These are phyloP conservation scores for Columba livia DNA, from an alignment of 2,113 vertebrate species.

Conservation along the genomic window DNA sequence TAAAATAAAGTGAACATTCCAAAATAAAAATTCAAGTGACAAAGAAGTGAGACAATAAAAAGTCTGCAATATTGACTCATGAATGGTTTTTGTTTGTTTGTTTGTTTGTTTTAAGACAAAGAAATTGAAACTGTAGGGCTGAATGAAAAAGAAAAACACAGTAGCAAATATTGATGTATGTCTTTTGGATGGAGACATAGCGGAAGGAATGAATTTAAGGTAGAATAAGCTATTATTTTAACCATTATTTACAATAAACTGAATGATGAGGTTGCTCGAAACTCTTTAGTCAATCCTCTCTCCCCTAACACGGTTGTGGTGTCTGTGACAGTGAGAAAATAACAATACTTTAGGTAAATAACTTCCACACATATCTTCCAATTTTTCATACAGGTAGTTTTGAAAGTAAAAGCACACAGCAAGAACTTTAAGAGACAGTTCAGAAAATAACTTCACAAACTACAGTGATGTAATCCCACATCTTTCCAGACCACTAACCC, in stretches of 20 bases:
- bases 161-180: neutral
- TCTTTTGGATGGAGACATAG: neutral
- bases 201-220: neutral
- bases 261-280: neutral
- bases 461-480: rapidly evolving
- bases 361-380: neutral
- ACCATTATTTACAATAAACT: neutral
- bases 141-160: neutral
- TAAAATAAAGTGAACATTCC: neutral
- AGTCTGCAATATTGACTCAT: neutral
- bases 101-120: neutral
- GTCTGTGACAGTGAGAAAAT: neutral
- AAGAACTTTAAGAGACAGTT: neutral
- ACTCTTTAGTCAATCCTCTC: neutral
- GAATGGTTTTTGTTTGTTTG: neutral
- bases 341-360: neutral
- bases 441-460: neutral
- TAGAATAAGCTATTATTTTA: neutral
- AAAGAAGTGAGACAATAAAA: neutral
- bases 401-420: neutral
- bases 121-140: neutral
- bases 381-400: neutral
- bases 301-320: neutral
- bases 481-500: neutral
- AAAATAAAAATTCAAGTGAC: neutral